Conservation (phyloP, 2,888 invertebrate genomes). For the Ganaspis brasiliensis region DNA sequence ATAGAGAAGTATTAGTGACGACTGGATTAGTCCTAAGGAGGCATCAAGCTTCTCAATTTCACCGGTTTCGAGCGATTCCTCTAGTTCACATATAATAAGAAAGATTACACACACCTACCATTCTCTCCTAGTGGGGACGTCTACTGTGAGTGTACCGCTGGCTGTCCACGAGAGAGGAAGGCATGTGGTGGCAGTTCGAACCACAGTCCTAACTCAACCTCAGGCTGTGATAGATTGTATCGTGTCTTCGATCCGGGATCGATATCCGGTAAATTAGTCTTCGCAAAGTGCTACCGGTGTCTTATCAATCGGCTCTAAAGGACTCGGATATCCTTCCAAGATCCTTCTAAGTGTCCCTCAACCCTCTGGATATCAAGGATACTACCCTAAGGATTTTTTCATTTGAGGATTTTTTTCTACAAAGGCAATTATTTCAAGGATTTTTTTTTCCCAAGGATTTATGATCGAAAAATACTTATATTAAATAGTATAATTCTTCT, state of each 20-base stretch:
- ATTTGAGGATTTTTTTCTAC: neutral
- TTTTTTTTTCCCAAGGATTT: neutral
- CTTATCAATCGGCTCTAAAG: neutral
- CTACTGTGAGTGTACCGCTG: constrained; percentile 46
- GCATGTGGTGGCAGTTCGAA: constrained; percentile 65
- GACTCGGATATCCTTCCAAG: constrained; percentile 20
- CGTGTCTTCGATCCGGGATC: constrained; percentile 70
- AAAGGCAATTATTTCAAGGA: neutral
- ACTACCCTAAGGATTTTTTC: constrained; percentile 2
- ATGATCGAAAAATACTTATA: too few species aligned
- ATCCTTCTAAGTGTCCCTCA: constrained; percentile 19
- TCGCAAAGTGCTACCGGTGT: constrained; percentile 49
- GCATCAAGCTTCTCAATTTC: constrained; percentile 51
- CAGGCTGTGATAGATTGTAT: constrained; percentile 78
- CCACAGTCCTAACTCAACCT: constrained; percentile 79
- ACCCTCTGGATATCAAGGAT: neutral
- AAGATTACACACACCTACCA: constrained; percentile 50
- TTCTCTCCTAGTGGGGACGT: constrained; percentile 60
- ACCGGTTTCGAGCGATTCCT: constrained; percentile 60
- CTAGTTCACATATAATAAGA: constrained; percentile 57
- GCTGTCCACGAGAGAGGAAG: constrained; percentile 58
- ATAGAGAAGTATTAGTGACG: neutral
- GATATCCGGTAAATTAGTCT: constrained; percentile 54
- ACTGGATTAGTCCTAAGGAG: neutral
- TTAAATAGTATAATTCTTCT: too few species aligned